Evolutionary conservation across 2,888 invertebrate genomes (phyloP).

Genomic region (Macrosiphum euphorbiae): DNA sequence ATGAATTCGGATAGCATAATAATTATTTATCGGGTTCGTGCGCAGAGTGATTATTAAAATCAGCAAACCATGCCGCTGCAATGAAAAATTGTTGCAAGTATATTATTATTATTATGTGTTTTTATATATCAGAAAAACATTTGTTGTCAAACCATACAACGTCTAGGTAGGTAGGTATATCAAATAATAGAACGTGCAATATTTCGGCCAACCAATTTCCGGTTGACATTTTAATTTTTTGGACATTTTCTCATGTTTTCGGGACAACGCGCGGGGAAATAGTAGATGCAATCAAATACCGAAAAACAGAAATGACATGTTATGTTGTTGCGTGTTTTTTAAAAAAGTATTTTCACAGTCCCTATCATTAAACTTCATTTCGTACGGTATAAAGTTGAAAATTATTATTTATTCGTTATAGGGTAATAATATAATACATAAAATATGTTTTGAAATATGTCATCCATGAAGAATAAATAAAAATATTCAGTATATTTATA

Average conservation of each 20-base stretch:
- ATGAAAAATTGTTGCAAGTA: neutral
- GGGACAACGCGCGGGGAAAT: neutral
- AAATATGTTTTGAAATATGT: neutral
- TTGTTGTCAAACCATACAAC: neutral
- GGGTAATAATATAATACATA: neutral
- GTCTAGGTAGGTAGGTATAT: rapidly evolving
- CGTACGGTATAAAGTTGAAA: neutral
- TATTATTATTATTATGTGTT: no score
- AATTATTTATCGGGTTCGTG: neutral
- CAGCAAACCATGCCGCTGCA: neutral
- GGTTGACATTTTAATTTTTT: neutral
- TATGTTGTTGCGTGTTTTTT: neutral
- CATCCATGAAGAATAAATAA: constrained; percentile 26
- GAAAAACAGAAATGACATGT: neutral
- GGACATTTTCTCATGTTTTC: neutral
- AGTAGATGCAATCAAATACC: neutral
- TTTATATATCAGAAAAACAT: neutral
- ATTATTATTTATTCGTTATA: constrained; percentile 3
- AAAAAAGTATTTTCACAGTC: neutral
- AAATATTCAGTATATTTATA: constrained; percentile 2
- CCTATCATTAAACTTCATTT: neutral
- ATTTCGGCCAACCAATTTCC: neutral
- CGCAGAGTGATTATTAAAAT: neutral
- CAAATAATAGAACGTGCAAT: neutral
- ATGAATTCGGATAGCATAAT: neutral